Evolutionary conservation across 1,140 invertebrate genomes (phyloP).

Genomic region (Drosophila kepulauana): DNA sequence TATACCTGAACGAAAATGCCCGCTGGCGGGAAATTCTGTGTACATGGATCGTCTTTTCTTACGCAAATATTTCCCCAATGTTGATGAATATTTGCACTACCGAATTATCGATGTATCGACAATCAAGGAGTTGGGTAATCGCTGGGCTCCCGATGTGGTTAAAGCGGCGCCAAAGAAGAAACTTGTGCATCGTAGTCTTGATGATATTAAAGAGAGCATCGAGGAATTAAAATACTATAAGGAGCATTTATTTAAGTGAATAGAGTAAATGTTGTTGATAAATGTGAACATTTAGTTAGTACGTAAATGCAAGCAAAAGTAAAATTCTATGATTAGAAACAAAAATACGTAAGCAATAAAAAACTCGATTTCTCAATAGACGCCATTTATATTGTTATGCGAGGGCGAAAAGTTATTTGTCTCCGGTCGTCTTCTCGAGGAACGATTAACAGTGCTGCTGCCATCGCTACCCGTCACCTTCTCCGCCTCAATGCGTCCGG

Average conservation of each 20-base stretch:
- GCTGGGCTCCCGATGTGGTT: conserved; percentile 90
- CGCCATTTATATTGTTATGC: conserved; percentile 84
- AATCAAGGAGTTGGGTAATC: conserved; percentile 93
- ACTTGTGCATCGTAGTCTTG: conserved; percentile 90
- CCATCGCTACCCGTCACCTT: conserved; percentile 73
- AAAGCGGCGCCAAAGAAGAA: conserved; percentile 88
- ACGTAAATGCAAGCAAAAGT: conserved; percentile 76
- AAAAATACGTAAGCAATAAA: conserved; percentile 81
- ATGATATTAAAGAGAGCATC: conserved; percentile 95
- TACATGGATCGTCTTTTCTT: conserved; percentile 94
- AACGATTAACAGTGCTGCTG: conserved; percentile 51
- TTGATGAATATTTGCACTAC: conserved; percentile 95
- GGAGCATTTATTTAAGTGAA: conserved; percentile 86
- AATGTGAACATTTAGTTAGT: conserved; percentile 57
- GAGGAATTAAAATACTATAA: conserved; percentile 92
- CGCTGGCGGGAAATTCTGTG: conserved; percentile 95
- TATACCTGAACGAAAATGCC: conserved; percentile 88
- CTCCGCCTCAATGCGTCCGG: conserved; percentile 82
- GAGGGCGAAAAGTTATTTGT: conserved; percentile 68
- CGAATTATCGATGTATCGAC: conserved; percentile 96
- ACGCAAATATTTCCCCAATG: conserved; percentile 90
- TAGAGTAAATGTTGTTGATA: conserved; percentile 55
- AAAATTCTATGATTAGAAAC: conserved; percentile 82
- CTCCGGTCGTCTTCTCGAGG: conserved; percentile 65
- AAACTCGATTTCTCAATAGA: conserved; percentile 81